Evolutionary conservation across 2,888 invertebrate species (phyloP).

Genomic region (Drosophila lacicola): DNA sequence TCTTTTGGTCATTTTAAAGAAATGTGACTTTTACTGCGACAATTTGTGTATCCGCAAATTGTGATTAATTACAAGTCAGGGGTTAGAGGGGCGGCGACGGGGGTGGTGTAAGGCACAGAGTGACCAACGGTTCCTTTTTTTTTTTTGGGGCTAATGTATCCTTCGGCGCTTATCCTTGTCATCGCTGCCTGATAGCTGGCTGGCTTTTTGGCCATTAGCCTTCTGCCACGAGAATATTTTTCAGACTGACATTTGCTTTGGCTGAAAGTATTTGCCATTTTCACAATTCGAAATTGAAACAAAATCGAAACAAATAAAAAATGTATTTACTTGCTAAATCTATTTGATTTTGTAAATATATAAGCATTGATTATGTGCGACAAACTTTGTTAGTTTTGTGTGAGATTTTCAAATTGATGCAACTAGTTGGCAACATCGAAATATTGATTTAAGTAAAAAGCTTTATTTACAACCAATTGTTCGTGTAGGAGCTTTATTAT

Average conservation of each 20-base stretch:
- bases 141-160: conserved; percentile 26
- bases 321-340: not conserved
- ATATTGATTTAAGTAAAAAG: too few relatives aligned
- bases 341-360: not conserved
- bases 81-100: not conserved
- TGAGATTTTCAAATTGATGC: too few relatives aligned
- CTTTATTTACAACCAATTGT: too few relatives aligned
- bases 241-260: conserved; percentile 1
- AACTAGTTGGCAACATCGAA: too few relatives aligned
- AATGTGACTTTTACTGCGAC: conserved; percentile 75
- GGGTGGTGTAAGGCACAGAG: not conserved
- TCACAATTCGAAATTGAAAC: not conserved
- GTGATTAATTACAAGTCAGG: conserved; percentile 61
- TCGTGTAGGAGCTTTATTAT: too few relatives aligned
- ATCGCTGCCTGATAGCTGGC: not conserved
- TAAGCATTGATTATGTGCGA: too few relatives aligned
- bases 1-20: conserved; percentile 54
- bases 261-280: not conserved
- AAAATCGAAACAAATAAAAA: conserved; percentile 12
- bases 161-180: conserved; percentile 30
- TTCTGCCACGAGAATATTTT: conserved; percentile 7
- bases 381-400: too few relatives aligned
- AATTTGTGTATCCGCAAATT: conserved; percentile 74
- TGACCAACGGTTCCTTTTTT: conserved; percentile 11
- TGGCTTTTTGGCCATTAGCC: conserved; percentile 14